Percentiles rank a stretch among this genome's conserved stretches.
Evolutionary conservation across 1,140 invertebrate species (phyloP).

Genomic region (Lysiphlebus fabarum): DNA sequence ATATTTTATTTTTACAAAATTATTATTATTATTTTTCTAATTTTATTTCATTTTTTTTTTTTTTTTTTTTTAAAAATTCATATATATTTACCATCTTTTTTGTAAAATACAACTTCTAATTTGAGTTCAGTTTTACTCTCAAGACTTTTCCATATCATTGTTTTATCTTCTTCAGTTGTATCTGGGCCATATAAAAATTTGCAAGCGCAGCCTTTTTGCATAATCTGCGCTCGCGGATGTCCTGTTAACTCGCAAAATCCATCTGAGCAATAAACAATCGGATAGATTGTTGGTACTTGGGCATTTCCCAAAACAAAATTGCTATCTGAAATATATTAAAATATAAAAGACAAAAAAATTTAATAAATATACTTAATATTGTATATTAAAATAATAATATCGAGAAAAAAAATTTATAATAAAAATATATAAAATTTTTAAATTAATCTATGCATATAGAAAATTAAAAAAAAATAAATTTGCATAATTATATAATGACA

Average conservation of each 20-base stretch:
- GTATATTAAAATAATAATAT: too few relatives aligned
- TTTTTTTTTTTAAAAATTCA: too few relatives aligned
- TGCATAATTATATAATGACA: too few relatives aligned
- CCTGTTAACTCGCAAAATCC: conserved; percentile 96
- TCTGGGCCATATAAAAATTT: conserved; percentile 92
- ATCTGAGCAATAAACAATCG: conserved; percentile 97
- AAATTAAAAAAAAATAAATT: too few relatives aligned
- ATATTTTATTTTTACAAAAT: too few relatives aligned
- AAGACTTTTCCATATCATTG: conserved; percentile 84
- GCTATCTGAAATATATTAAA: conserved; percentile 75
- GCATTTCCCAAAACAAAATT: conserved; percentile 98
- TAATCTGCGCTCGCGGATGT: conserved; percentile 89
- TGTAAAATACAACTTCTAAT: conserved; percentile 91
- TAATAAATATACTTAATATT: too few relatives aligned
- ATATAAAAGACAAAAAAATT: background rate
- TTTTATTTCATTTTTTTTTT: too few relatives aligned
- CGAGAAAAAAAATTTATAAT: too few relatives aligned
- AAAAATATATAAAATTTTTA: too few relatives aligned
- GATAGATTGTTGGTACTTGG: conserved; percentile 82
- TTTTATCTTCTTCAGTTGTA: conserved; percentile 83
- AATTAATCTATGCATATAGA: too few relatives aligned
- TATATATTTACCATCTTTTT: conserved; percentile 79
- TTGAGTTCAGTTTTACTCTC: conserved; percentile 89
- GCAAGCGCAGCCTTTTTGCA: conserved; percentile 95
- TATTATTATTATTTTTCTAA: too few relatives aligned